Evolutionary conservation across 2,113 vertebrate genomes (phyloP), one percentile per base, ranked within the genome.

Genomic region (Cervus canadensis): DNA sequence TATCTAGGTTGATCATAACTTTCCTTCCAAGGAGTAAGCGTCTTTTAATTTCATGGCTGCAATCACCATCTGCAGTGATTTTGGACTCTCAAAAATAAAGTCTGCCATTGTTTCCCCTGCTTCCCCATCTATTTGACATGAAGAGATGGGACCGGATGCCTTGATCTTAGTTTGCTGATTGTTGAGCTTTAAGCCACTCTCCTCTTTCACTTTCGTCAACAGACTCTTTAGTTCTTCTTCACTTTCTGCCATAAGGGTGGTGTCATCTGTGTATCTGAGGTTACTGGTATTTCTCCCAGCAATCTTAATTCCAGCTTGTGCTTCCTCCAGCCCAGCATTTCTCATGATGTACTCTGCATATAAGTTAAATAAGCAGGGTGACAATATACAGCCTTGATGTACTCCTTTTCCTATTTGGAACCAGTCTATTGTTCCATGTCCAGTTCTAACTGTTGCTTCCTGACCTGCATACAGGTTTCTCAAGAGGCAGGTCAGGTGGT

Each of bases 61-160:
- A 8, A 3, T 64, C 30, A 64, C 62, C 62, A 64, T 64, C 15
- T 17, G 30, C 62, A n/a, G 62, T 64, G 15, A 64, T 64, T 33
- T 64, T n/a, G 62, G 15, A 17, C 3, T 6, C 0, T 7, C 0
- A 0, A 64, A 64, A 64, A 64, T 64, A 33, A 64, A 64, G 15
- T 64, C 62, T 64, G 15, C 30, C 30, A 64, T 15, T n/a, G 62
- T 64, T 64, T 64, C 30, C 14, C 3, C 60, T 64, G 28, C 33
- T 16, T 64, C 30, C 30, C 30, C 21, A 57, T 57, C 56, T 9
- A 64, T 64, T 64, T 64, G 15, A 15, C 7, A 64, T 64, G 30
- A 64, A n/a, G 62, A 33, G 62, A n/a, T n/a, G 30, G 30, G 30
- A 64, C 30, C 3, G 0, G 62, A 64, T 64, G 7, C 7, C 30